A percentile compares a stretch with the other conserved stretches of the same genome.
Conservation (phyloP, 1,140 invertebrate genomes). For the Lepidurus arcticus region DNA sequence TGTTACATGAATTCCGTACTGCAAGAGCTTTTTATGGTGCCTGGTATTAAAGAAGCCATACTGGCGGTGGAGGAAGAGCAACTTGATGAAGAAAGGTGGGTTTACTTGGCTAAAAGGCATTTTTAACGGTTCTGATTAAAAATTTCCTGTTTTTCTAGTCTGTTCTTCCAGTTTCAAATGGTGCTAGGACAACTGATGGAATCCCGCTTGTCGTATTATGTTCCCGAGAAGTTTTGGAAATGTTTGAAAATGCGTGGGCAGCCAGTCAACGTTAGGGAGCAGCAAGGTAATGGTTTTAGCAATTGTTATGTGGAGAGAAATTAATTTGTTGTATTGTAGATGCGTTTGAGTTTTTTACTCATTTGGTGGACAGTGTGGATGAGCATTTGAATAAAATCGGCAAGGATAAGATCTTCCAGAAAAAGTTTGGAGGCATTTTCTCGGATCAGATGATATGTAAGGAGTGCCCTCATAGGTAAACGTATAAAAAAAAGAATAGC, state of each 20-base stretch:
- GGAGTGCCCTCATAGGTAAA: conserved; percentile 53
- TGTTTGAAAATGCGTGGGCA: conserved; percentile 54
- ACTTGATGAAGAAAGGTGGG: conserved; percentile 44
- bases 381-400: conserved; percentile 48
- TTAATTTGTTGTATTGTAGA: conserved; percentile 42
- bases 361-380: conserved; percentile 55
- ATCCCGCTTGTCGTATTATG: conserved; percentile 54
- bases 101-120: not conserved
- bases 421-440: conserved; percentile 52
- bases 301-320: not conserved
- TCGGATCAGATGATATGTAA: conserved; percentile 59
- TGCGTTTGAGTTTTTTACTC: conserved; percentile 55
- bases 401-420: conserved; percentile 42
- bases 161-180: conserved; percentile 52
- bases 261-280: conserved; percentile 55
- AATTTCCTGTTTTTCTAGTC: conserved; percentile 37
- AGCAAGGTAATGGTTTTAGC: conserved; percentile 45
- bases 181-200: conserved; percentile 55
- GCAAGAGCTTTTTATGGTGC: conserved; percentile 55
- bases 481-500: not conserved
- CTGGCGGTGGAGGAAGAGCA: conserved; percentile 48
- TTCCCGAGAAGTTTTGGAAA: conserved; percentile 56
- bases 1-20: conserved; percentile 60
- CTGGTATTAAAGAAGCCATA: conserved; percentile 49
- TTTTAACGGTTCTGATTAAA: conserved; percentile 29